Evolutionary conservation across 1,140 invertebrate species (phyloP).

Genomic region (Pseudoatta argentina): DNA sequence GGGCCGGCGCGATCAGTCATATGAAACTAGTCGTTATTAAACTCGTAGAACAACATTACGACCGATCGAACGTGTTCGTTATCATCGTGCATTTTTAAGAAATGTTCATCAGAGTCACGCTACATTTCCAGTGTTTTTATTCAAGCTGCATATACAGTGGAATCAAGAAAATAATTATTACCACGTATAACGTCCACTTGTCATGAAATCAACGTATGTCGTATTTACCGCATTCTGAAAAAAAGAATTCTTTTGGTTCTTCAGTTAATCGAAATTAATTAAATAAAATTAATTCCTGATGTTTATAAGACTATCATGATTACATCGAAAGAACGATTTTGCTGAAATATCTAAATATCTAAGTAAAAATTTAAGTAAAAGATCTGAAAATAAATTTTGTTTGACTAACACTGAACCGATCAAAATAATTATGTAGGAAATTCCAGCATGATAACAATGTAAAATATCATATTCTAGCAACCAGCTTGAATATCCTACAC

Average conservation of each 20-base stretch:
- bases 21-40: neutral
- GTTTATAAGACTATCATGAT: neutral
- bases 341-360: no score
- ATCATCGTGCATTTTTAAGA: neutral
- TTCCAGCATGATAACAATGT: no score
- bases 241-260: neutral
- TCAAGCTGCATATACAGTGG: neutral
- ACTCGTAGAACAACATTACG: neutral
- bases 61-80: neutral
- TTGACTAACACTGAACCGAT: no score
- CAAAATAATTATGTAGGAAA: no score
- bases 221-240: neutral
- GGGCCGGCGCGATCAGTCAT: slow-evolving; percentile 2
- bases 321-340: no score
- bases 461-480: no score
- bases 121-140: neutral
- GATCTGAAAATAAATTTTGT: no score
- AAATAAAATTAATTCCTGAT: neutral
- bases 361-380: no score
- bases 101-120: neutral
- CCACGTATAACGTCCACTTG: neutral
- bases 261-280: neutral
- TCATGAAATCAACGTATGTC: neutral
- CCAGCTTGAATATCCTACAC: no score
- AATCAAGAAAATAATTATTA: neutral